Conservation (phyloP, 2,888 invertebrate genomes). For the Nemurella pictetii region DNA sequence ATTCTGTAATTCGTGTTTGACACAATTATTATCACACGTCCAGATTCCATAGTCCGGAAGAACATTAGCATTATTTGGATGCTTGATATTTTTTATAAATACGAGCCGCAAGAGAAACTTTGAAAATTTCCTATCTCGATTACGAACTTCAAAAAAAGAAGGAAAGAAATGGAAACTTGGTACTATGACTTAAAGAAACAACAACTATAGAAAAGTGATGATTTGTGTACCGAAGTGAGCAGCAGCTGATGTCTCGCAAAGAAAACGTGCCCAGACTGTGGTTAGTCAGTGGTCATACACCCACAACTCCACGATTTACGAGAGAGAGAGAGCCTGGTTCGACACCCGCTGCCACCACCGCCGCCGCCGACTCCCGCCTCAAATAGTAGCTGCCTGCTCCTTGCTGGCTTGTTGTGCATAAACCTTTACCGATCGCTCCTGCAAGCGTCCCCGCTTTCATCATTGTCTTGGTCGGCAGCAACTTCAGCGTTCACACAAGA, state of each 20-base stretch:
- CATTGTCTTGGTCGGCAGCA: background rate
- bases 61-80: background rate
- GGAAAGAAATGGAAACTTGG: too few relatives aligned
- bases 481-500: background rate
- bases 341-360: background rate
- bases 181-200: too few relatives aligned
- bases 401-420: too few relatives aligned
- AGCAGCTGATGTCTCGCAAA: background rate
- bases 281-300: background rate
- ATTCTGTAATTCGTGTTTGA: background rate
- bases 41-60: too few relatives aligned
- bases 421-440: background rate
- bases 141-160: too few relatives aligned
- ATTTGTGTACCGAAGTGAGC: background rate
- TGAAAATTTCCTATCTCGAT: too few relatives aligned
- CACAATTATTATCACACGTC: background rate
- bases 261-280: background rate
- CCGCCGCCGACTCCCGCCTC: background rate
- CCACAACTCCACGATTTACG: background rate
- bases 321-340: background rate
- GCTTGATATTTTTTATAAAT: too few relatives aligned
- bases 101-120: too few relatives aligned
- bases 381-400: too few relatives aligned
- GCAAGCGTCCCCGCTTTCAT: background rate
- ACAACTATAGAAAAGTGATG: background rate